These are phyloP conservation scores for Psettodes erumei DNA, from an alignment of 2,113 vertebrate genomes.

Conservation along the genomic window DNA sequence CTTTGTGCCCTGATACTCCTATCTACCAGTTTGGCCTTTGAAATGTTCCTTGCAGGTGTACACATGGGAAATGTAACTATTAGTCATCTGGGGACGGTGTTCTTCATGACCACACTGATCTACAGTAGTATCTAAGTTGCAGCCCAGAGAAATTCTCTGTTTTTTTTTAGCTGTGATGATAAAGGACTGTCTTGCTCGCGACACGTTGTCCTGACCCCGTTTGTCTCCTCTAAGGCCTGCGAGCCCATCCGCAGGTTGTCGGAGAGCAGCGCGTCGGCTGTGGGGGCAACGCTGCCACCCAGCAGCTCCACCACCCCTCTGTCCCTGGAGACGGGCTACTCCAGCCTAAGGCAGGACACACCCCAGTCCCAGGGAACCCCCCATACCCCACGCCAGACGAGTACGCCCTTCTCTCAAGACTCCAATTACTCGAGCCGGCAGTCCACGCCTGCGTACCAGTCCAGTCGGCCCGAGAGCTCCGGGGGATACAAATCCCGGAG, in stretches of 20 bases:
- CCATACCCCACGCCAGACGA: conserved; percentile 88
- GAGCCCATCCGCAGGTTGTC: conserved; percentile 87
- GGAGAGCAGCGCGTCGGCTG: conserved; percentile 85
- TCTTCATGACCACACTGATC: neutral
- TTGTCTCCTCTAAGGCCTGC: conserved; percentile 72
- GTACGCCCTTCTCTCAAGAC: conserved; percentile 96
- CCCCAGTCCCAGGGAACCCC: conserved; percentile 93
- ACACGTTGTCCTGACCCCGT: neutral
- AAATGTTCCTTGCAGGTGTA: neutral
- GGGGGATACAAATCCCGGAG: conserved; percentile 89
- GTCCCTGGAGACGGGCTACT: conserved; percentile 95
- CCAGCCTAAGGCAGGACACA: conserved; percentile 94
- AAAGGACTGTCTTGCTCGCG: neutral
- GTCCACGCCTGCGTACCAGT: conserved; percentile 92
- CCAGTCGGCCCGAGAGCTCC: conserved; percentile 86
- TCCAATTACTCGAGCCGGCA: conserved; percentile 96
- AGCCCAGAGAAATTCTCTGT: neutral
- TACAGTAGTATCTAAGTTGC: neutral
- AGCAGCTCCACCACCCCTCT: conserved; percentile 91
- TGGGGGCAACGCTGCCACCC: conserved; percentile 84
- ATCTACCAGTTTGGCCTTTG: neutral
- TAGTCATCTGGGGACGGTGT: neutral
- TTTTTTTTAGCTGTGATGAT: neutral
- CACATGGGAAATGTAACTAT: neutral
- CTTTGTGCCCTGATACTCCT: conserved; percentile 4